A percentile compares a stretch with the other conserved stretches of the same genome.
phyloP scores from a whole-genome alignment of 2,888 invertebrate genomes.

The Hypomecis atomaria region DNA sequence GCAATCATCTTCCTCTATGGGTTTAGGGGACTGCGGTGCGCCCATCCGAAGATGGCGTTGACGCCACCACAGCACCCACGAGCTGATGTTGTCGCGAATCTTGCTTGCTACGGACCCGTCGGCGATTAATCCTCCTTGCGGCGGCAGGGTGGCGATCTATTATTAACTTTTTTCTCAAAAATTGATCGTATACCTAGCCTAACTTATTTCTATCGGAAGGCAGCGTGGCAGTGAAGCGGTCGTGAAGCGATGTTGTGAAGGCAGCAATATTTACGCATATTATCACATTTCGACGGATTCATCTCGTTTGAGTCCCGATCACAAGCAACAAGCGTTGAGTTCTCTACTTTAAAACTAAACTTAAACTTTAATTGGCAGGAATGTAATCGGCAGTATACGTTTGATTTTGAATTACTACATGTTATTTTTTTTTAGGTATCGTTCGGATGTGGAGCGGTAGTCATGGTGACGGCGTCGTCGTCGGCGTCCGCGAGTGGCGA shows the following conservation, averaged over 20 bases:
- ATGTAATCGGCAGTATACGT: constrained; percentile 58
- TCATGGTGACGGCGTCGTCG: constrained; percentile 57
- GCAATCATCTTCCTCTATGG: constrained; percentile 74
- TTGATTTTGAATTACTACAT: constrained; percentile 57
- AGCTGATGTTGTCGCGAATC: constrained; percentile 80
- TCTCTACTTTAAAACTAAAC: constrained; percentile 61
- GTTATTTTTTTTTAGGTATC: constrained; percentile 58
- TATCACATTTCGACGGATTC: constrained; percentile 45
- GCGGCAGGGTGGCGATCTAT: constrained; percentile 51
- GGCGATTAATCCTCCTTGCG: constrained; percentile 47
- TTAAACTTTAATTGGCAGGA: constrained; percentile 64
- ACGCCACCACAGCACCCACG: constrained; percentile 83
- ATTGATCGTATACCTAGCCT: constrained; percentile 53
- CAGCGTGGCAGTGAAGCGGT: constrained; percentile 68
- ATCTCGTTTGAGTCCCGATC: constrained; percentile 57
- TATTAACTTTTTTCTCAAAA: constrained; percentile 49
- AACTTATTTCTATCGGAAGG: constrained; percentile 61
- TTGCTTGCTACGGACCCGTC: constrained; percentile 63
- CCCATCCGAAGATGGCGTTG: constrained; percentile 81
- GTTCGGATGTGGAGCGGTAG: constrained; percentile 57
- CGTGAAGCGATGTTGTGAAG: constrained; percentile 64
- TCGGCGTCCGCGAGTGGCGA: constrained; percentile 55
- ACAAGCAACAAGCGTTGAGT: constrained; percentile 67
- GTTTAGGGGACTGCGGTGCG: constrained; percentile 81
- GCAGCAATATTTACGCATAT: constrained; percentile 53